Conservation (phyloP, 2,113 vertebrate species). For the Cyprinodon variegatus region DNA sequence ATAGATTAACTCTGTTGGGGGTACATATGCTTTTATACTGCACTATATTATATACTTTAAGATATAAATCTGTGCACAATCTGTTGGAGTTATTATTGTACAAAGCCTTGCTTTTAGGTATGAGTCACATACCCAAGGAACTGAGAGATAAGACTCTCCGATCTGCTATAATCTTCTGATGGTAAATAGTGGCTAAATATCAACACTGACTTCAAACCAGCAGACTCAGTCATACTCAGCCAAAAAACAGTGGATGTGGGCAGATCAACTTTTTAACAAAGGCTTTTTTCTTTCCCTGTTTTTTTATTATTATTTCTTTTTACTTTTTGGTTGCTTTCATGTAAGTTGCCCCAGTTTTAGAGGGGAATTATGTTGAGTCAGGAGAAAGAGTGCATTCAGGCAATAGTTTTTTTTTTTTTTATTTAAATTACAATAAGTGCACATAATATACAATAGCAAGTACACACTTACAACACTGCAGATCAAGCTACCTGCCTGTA, state of each 20-base stretch:
- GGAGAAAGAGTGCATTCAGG: not conserved
- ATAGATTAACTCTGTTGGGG: not conserved
- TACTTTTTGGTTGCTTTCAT: not conserved
- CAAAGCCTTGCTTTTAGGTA: not conserved
- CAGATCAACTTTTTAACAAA: slow-evolving; percentile 15
- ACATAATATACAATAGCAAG: not conserved
- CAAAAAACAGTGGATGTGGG: slow-evolving; percentile 3
- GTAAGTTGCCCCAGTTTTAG: not conserved
- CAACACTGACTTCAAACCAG: slow-evolving; percentile 10
- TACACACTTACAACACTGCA: not conserved
- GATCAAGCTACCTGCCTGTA: not conserved
- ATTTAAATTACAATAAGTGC: not conserved
- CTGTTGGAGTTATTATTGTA: not conserved
- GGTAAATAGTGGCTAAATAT: slow-evolving; percentile 10
- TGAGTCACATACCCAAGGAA: not conserved
- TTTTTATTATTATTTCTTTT: not conserved
- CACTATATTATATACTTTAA: not conserved
- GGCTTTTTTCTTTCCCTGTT: slow-evolving; percentile 24
- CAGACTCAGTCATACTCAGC: slow-evolving; percentile 7
- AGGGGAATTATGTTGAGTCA: not conserved
- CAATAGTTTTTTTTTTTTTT: not conserved
- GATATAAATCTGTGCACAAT: not conserved
- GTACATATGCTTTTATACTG: not conserved
- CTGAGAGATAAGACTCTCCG: not conserved
- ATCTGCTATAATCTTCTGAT: not conserved